Evolutionary conservation across 2,888 invertebrate species (phyloP).

Genomic region (Diplolepis rosae): DNA sequence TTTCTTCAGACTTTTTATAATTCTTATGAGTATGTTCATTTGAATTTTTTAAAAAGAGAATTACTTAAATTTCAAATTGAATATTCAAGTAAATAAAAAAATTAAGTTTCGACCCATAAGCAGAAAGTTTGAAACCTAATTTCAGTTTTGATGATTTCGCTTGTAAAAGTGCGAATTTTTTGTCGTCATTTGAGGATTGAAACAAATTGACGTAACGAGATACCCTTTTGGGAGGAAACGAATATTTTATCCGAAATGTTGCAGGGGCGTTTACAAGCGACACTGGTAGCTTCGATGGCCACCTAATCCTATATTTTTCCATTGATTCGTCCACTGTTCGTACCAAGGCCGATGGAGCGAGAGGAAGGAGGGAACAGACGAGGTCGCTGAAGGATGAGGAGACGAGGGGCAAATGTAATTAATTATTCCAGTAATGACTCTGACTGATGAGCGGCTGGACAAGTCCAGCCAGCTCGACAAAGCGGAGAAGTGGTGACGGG

Average conservation of each 20-base stretch:
- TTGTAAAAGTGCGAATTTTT: neutral
- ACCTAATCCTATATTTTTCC: slow-evolving; percentile 69
- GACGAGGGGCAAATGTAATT: slow-evolving; percentile 78
- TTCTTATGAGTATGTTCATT: neutral
- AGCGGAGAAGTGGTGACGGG: slow-evolving; percentile 69
- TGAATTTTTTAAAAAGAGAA: neutral
- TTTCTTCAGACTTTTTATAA: neutral
- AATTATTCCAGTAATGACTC: slow-evolving; percentile 80
- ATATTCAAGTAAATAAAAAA: too few species aligned
- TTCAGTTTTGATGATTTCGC: too few species aligned
- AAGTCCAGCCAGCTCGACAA: slow-evolving; percentile 73
- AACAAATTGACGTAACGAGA: neutral
- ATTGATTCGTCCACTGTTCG: slow-evolving; percentile 67
- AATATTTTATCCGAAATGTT: slow-evolving; percentile 3
- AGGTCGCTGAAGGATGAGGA: slow-evolving; percentile 71
- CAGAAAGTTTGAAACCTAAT: too few species aligned
- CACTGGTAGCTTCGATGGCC: slow-evolving; percentile 42
- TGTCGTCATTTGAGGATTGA: neutral
- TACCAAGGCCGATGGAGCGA: slow-evolving; percentile 55
- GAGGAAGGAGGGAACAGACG: slow-evolving; percentile 50
- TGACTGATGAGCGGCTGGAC: slow-evolving; percentile 78
- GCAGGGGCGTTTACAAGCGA: neutral
- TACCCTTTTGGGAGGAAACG: slow-evolving; percentile 33
- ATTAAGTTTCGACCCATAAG: too few species aligned
- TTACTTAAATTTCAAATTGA: too few species aligned